Base-by-base conservation (phyloP, 2,113 vertebrate species). In the Perca fluviatilis region DNA sequence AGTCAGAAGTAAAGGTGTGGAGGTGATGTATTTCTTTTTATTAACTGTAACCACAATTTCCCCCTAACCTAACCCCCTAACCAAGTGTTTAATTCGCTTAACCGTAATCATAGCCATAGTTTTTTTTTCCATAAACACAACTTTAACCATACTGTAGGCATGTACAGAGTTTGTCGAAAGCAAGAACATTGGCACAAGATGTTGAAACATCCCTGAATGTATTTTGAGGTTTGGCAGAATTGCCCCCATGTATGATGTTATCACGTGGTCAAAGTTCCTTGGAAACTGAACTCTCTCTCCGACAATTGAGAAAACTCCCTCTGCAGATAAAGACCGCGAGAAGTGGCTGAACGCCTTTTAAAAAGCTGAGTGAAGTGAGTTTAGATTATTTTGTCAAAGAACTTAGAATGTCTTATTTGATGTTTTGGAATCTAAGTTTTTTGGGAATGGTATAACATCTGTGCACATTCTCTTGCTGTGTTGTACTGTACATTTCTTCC, bases 401-500 rank as follows among this genome's bases (percentile, higher is more conserved):
- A 40, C 13, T 36, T 1, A 6, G 1, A 18, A 25, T 66, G 54
- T 74, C 30, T 53, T 46, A 51, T 23, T 68, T 49, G 21, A 50
- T 47, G 30, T 82, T 67, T 56, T 70, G 16, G 27, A 36, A 21
- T 49, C 10, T 5, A 30, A 43, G 13, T 25, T 64, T 50, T 74
- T 9, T 60, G 14, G 54, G 60, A 15, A 16, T 46, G 18, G 63
- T 80, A 57, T 43, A 27, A 27, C 8, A 56, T 49, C 40, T 19
- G 10, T 73, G 13, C n/a, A 58, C 64, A 71, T 30, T 27, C 27
- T 67, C 50, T 73, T 60, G n/a, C 3, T 56, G 15, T 78, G 49
- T 63, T 63, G 75, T 83, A 40, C 57, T 67, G 70, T 70, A 75
- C 62, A 53, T 85, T 73, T 79, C 74, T 74, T 83, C 79, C 66